Evolutionary conservation across 2,888 invertebrate species (phyloP).

Genomic region (Nemapogon koenigi): DNA sequence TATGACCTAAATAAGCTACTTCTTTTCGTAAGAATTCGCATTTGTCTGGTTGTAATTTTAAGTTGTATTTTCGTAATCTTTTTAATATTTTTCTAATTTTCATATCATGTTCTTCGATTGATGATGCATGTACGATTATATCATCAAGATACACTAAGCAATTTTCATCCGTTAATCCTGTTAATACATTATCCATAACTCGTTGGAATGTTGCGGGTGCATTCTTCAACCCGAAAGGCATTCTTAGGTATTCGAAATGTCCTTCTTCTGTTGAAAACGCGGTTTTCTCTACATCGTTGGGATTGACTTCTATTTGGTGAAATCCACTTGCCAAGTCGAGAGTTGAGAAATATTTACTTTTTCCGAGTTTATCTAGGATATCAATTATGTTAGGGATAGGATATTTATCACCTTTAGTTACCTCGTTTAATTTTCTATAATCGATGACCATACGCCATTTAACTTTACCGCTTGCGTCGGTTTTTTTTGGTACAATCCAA

Average conservation of each 20-base stretch:
- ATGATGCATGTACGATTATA: constrained; percentile 21
- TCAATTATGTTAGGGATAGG: constrained; percentile 11
- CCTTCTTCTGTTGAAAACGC: constrained; percentile 22
- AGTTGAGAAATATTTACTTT: constrained; percentile 18
- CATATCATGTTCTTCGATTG: constrained; percentile 23
- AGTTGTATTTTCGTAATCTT: constrained; percentile 18
- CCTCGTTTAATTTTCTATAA: constrained; percentile 9
- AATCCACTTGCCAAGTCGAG: constrained; percentile 12
- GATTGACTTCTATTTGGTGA: constrained; percentile 11
- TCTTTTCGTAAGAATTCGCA: constrained; percentile 26
- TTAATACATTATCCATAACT: constrained; percentile 20
- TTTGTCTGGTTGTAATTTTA: constrained; percentile 27
- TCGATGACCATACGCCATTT: constrained; percentile 12
- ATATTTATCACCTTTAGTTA: constrained; percentile 11
- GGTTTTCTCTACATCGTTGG: constrained; percentile 21
- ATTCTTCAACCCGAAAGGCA: constrained; percentile 24
- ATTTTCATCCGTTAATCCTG: constrained; percentile 19
- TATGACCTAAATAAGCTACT: constrained; percentile 31
- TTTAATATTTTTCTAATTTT: constrained; percentile 23
- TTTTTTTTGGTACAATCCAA: constrained; percentile 16
- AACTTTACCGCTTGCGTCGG: constrained; percentile 10
- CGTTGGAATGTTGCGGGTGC: constrained; percentile 25
- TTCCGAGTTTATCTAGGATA: constrained; percentile 18
- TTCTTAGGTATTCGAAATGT: constrained; percentile 21
- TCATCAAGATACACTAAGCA: constrained; percentile 25